Evolutionary conservation across 2,113 vertebrate genomes (phyloP), one percentile per base, ranked within the genome.

Genomic region (Engraulis encrasicolus): DNA sequence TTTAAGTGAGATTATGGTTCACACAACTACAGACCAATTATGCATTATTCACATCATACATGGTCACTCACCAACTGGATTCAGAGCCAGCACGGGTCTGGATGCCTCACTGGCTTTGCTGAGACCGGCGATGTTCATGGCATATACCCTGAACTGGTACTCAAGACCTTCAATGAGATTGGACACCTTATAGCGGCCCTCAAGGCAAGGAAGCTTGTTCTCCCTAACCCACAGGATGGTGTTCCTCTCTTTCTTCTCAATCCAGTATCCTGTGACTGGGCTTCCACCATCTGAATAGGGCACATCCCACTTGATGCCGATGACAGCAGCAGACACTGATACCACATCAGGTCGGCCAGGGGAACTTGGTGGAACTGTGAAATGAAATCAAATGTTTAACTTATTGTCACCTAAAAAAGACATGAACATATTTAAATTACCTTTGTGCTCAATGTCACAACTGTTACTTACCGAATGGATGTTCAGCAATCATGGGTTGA

Each of bases 31-130:
- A 79, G n/a, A 1, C 14, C 27, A 61, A 6, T 20, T 80, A n/a
- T n/a, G n/a, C n/a, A 36, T 49, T 52, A 45, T 9, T 9, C 80
- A 74, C 18, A n/a, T 36, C 58, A 58, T 61, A 86, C 79, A 19
- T 88, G 31, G 87, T 86, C 66, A 92, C 96, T 93, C 92, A 99
- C 98, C 98, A 88, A 99, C 98, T 92, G 98, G 98, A 91, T 99
- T 99, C 90, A 99, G 95, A 58, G 98, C 98, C 89, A 99, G 88
- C 61, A 97, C 89, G 49, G 98, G 95, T 93, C 97, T 96, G 80
- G 98, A 99, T 81, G 98, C 97, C 93, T 99, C 98, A 78, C 98
- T 99, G 88, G 98, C 96, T 93, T 99, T 99, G 95, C 98, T 99
- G 81, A 99, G 92, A 78, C 98, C 98, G 40, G 98, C 97, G 0